Base-by-base conservation (phyloP, 2,888 invertebrate genomes). In the Acleris laterana region DNA sequence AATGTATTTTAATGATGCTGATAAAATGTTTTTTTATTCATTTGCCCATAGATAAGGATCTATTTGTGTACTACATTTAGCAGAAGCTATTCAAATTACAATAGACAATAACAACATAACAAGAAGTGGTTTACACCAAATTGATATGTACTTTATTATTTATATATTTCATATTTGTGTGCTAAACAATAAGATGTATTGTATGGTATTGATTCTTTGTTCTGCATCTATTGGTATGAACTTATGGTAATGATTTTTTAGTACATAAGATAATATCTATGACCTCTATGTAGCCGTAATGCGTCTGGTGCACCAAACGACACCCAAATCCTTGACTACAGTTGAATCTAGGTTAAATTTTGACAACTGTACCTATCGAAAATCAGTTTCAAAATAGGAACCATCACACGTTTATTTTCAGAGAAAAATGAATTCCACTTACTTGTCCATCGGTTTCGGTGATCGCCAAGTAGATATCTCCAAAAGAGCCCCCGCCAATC, bases 401-500 rank as follows among this genome's bases (percentile, higher is more conserved):
- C 56, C 50, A 68, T 66, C 70, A 61, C 73, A 46, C 48, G 9
- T 22, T 44, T 69, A 65, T 68, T 69, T 69, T 64, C 49, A 68
- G 48, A 59, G 62, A 38, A 20, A 50, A 68, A 70, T 68, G 19
- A 69, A 50, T 68, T 22, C 22, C 62, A 87, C 90, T 94, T 93
- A 96, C 96, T 95, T 97, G 97, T 87, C 97, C 97, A 93, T 96
- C 96, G 85, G 95, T 94, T 87, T 96, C 95, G 93, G 97, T 96
- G 93, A 97, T 96, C 78, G 97, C 98, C 85, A 99, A 94, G 93
- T 97, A 99, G 90, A 99, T 99, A 93, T 99, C 99, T 84, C 99
- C 99, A 91, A 99, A 99, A 55, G 98, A 99, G 76, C 99, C 99
- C 92, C 98, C 98, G 81, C 99, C 98, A 88, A 99, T 98, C 95